Percentiles rank a stretch among this genome's conserved stretches.
Evolutionary conservation across 2,888 invertebrate genomes (phyloP).

Genomic region (Brachylomia viminalis): DNA sequence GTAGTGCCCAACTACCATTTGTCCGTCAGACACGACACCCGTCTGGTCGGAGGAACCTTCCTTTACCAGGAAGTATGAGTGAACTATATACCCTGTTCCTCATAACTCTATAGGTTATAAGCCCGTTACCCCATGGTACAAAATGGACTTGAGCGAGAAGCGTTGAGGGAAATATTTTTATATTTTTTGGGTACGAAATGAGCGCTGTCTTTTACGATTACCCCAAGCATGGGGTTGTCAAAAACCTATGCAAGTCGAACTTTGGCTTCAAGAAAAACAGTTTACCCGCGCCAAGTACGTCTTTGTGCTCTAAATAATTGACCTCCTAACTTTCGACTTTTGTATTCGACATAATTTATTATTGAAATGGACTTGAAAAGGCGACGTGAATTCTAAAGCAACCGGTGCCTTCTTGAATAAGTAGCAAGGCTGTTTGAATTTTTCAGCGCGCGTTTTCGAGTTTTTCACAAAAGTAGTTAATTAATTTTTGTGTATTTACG

Average conservation of each 20-base stretch:
- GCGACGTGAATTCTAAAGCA: conserved; percentile 44
- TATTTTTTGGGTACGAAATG: no score
- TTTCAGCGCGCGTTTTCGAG: conserved; percentile 29
- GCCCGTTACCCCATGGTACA: no score
- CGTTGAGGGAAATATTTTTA: no score
- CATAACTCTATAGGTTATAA: no score
- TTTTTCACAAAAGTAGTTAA: conserved; percentile 32
- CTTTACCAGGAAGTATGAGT: no score
- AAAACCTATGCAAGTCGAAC: background rate
- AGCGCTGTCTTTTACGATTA: no score
- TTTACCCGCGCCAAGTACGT: background rate
- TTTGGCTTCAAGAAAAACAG: background rate
- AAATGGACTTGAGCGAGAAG: no score
- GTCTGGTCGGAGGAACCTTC: no score
- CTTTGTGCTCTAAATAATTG: conserved; percentile 32
- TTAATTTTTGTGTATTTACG: conserved; percentile 27
- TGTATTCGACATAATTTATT: conserved; percentile 50
- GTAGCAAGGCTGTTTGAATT: conserved; percentile 27
- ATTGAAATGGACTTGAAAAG: conserved; percentile 57
- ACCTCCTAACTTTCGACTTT: conserved; percentile 29
- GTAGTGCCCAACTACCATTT: no score
- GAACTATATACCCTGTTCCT: no score
- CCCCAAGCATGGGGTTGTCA: no score
- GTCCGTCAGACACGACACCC: no score
- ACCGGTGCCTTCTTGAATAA: conserved; percentile 20